phyloP scores from a whole-genome alignment of 2,113 vertebrate species.

The Cynocephalus volans region DNA sequence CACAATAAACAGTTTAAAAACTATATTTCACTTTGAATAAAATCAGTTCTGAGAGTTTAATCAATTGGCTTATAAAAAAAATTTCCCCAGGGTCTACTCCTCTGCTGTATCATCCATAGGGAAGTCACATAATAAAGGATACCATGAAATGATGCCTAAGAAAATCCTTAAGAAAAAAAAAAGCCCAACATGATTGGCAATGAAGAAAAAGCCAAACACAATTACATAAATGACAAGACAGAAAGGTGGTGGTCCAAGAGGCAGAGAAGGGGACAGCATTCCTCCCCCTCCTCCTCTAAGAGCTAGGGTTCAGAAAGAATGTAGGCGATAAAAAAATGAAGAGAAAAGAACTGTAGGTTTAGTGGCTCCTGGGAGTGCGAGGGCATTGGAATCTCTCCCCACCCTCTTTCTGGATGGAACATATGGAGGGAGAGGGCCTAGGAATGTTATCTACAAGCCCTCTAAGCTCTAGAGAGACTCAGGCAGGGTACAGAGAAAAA shows the following conservation, averaged over 20 bases:
- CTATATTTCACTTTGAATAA: conserved; percentile 26
- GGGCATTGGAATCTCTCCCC: not conserved
- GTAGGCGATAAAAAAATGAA: not conserved
- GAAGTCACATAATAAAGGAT: conserved; percentile 40
- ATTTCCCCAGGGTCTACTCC: not conserved
- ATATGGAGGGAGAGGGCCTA: not conserved
- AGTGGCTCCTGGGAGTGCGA: not conserved
- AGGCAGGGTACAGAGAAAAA: not conserved
- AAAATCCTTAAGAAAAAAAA: not conserved
- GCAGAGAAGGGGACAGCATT: not conserved
- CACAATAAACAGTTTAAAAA: not conserved
- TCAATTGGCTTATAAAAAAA: conserved; percentile 30
- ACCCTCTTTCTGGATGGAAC: not conserved
- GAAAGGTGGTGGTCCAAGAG: not conserved
- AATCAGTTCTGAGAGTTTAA: conserved; percentile 43
- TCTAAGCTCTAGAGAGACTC: not conserved
- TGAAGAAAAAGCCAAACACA: conserved; percentile 31
- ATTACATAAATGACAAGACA: not conserved
- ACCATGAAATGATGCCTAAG: conserved; percentile 3
- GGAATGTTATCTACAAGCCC: not conserved
- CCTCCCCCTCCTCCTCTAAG: not conserved
- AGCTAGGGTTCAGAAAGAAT: not conserved
- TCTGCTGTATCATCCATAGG: not conserved
- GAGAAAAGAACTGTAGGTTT: not conserved
- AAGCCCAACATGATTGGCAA: not conserved